Evolutionary conservation across 2,888 invertebrate genomes (phyloP).

Genomic region (Pseudococcus longispinus): DNA sequence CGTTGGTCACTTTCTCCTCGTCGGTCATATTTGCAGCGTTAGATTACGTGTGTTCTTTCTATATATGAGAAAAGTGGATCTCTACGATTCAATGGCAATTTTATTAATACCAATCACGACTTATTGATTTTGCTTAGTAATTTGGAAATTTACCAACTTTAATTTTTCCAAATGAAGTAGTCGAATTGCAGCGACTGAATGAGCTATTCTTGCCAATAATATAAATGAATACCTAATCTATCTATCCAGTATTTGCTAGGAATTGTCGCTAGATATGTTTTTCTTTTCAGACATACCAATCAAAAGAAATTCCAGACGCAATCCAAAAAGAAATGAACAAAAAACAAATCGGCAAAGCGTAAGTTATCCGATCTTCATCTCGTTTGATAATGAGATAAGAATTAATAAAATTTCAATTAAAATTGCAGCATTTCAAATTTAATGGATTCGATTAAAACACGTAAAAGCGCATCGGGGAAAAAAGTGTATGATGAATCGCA

Average conservation of each 20-base stretch:
- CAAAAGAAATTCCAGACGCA: constrained; percentile 66
- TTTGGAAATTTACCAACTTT: not conserved
- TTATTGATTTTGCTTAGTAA: constrained; percentile 26
- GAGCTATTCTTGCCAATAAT: not conserved
- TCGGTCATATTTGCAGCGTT: not conserved
- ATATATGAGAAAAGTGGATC: constrained; percentile 20
- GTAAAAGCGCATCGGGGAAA: constrained; percentile 21
- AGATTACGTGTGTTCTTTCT: not conserved
- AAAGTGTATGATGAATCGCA: not conserved
- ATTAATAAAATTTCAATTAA: not conserved
- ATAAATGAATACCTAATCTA: not conserved
- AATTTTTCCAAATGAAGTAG: not conserved
- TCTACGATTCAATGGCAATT: not conserved
- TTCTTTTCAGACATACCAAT: not conserved
- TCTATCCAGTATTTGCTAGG: not conserved
- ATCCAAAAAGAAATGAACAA: constrained; percentile 73
- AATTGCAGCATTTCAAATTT: constrained; percentile 36
- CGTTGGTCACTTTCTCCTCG: constrained; percentile 33
- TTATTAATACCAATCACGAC: not conserved
- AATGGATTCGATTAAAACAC: constrained; percentile 44
- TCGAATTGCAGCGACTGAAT: not conserved
- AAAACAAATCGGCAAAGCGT: constrained; percentile 66
- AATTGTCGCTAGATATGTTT: not conserved
- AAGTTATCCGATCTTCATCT: not conserved
- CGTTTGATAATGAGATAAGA: not conserved